These are phyloP conservation scores for Halictus quadricinctus DNA, from an alignment of 2,888 invertebrate genomes.

Conservation along the genomic window DNA sequence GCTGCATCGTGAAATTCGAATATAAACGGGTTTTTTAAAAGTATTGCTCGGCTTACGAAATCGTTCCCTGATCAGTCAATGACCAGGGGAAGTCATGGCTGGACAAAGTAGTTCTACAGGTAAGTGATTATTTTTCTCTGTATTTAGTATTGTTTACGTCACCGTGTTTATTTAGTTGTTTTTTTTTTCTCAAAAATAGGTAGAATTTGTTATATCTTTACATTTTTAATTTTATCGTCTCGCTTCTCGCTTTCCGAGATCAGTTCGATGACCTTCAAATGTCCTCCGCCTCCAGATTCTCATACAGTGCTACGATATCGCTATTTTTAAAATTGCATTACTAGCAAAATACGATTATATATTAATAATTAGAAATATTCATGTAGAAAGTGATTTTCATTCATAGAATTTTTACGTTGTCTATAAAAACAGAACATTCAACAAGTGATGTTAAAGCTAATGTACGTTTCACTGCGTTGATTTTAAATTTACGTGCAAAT, in stretches of 20 bases:
- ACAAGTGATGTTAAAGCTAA: background rate
- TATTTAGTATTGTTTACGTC: background rate
- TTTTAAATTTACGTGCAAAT: background rate
- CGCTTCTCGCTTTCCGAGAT: too few species aligned
- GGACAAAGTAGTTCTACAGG: slow-evolving; percentile 17
- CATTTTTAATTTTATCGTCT: background rate
- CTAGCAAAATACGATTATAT: background rate
- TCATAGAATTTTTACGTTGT: background rate
- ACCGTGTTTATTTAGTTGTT: background rate
- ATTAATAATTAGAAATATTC: background rate
- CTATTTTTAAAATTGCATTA: background rate
- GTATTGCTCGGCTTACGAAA: background rate
- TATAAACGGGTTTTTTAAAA: background rate
- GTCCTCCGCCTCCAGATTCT: slow-evolving; percentile 46
- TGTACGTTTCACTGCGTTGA: background rate
- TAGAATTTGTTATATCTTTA: background rate
- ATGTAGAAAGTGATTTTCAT: background rate
- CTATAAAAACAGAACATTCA: background rate
- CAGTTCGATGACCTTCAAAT: slow-evolving; percentile 53
- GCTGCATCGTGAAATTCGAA: too few species aligned
- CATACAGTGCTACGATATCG: too few species aligned
- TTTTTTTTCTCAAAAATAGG: background rate
- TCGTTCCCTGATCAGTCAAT: background rate
- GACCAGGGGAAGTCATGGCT: slow-evolving; percentile 28
- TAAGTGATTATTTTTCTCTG: slow-evolving; percentile 28